A percentile compares a stretch with the other conserved stretches of the same genome.
Conservation (phyloP, 2,888 invertebrate genomes). For the Lymantria monacha region DNA sequence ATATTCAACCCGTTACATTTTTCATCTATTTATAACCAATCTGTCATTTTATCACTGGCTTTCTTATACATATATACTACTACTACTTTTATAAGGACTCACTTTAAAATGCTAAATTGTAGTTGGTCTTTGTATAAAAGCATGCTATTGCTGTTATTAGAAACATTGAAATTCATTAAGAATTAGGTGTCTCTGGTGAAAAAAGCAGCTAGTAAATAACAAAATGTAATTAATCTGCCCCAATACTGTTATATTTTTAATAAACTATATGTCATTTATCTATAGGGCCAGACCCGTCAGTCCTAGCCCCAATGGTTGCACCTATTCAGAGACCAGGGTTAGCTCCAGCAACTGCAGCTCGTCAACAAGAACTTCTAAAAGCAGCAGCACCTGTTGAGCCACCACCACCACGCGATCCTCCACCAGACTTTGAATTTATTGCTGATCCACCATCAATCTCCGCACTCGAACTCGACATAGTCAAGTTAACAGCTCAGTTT, state of each 20-base stretch:
- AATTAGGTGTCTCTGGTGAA: too few relatives aligned
- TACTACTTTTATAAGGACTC: too few relatives aligned
- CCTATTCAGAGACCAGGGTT: conserved; percentile 75
- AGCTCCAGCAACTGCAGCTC: conserved; percentile 90
- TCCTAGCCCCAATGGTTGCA: conserved; percentile 29
- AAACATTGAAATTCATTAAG: too few relatives aligned
- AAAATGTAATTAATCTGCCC: neutral
- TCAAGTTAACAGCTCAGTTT: conserved; percentile 98
- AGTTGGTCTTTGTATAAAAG: too few relatives aligned
- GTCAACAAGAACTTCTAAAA: conserved; percentile 93
- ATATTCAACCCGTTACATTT: too few relatives aligned
- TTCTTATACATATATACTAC: too few relatives aligned
- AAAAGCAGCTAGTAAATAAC: neutral
- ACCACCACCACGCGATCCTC: conserved; percentile 95
- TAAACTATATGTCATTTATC: neutral
- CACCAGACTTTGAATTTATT: conserved; percentile 95
- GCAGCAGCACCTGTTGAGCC: conserved; percentile 93
- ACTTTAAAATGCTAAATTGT: too few relatives aligned
- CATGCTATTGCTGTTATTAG: too few relatives aligned
- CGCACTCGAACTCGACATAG: conserved; percentile 98
- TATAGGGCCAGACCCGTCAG: conserved; percentile 47
- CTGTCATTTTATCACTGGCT: too few relatives aligned
- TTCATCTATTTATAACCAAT: too few relatives aligned
- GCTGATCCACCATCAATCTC: conserved; percentile 99
- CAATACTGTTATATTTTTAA: neutral